Conservation (phyloP, 2,888 invertebrate genomes). For the Anoncus sp. region DNA sequence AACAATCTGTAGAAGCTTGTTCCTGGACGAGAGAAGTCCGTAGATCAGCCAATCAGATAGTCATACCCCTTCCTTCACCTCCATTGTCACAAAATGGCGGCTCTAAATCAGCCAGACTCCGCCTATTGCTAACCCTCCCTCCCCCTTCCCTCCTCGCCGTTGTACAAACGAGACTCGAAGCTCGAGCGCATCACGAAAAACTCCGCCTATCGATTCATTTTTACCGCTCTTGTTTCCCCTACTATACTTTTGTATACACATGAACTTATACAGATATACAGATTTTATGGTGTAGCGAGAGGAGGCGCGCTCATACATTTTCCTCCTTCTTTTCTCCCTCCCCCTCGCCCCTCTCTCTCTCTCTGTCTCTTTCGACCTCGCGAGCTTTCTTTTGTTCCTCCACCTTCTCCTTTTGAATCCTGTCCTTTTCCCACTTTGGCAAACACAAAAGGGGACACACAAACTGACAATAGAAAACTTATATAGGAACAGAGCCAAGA, state of each 20-base stretch:
- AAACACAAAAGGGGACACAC: neutral
- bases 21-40: slow-evolving; percentile 81
- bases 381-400: slow-evolving; percentile 49
- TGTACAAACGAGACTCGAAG: slow-evolving; percentile 51
- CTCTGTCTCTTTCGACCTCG: slow-evolving; percentile 28
- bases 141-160: neutral
- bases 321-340: slow-evolving; percentile 25
- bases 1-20: slow-evolving; percentile 83
- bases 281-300: slow-evolving; percentile 15
- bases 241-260: slow-evolving; percentile 15
- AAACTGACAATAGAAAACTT: slow-evolving; percentile 12
- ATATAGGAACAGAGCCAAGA: slow-evolving; percentile 13
- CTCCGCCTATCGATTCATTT: slow-evolving; percentile 83
- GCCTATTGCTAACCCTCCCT: slow-evolving; percentile 77
- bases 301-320: slow-evolving; percentile 9
- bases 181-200: slow-evolving; percentile 79
- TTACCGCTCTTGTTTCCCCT: slow-evolving; percentile 75
- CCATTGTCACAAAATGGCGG: slow-evolving; percentile 83
- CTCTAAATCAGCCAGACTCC: slow-evolving; percentile 83
- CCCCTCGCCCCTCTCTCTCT: slow-evolving; percentile 49
- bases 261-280: slow-evolving; percentile 10
- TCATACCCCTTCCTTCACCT: slow-evolving; percentile 78
- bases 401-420: slow-evolving; percentile 17
- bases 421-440: slow-evolving; percentile 10
- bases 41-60: slow-evolving; percentile 83